phyloP scores from a whole-genome alignment of 1,140 invertebrate genomes.

The Charaxes varanes region DNA sequence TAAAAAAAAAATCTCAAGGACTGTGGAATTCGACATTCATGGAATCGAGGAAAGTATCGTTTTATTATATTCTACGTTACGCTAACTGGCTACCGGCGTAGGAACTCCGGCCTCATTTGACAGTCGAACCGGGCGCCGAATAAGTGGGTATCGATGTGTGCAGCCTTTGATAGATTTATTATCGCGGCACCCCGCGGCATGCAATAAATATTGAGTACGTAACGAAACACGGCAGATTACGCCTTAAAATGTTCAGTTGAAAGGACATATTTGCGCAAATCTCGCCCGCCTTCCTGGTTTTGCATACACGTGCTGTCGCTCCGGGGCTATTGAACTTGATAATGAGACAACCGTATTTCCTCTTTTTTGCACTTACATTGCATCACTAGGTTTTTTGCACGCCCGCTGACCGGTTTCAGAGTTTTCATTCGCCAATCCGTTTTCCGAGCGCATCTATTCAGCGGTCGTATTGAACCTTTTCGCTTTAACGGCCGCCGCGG shows the following conservation, averaged over 20 bases:
- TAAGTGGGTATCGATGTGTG: constrained; percentile 33
- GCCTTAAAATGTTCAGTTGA: constrained; percentile 50
- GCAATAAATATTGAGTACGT: constrained; percentile 49
- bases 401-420: constrained; percentile 21
- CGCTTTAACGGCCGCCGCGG: constrained; percentile 22
- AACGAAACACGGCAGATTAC: constrained; percentile 39
- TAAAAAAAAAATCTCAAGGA: constrained; percentile 44
- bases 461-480: constrained; percentile 29
- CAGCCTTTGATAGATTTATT: constrained; percentile 58
- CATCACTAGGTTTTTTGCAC: constrained; percentile 52
- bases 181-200: constrained; percentile 53
- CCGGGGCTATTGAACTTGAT: constrained; percentile 72
- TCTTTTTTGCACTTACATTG: constrained; percentile 55
- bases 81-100: constrained; percentile 1
- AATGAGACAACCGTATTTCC: constrained; percentile 64
- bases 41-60: constrained; percentile 72
- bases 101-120: constrained; percentile 37
- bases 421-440: constrained; percentile 18
- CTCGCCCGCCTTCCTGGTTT: constrained; percentile 41
- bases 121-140: constrained; percentile 33
- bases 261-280: constrained; percentile 56
- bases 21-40: constrained; percentile 58
- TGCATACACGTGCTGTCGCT: constrained; percentile 70
- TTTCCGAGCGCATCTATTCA: constrained; percentile 6
- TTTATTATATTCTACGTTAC: constrained; percentile 10